These are phyloP conservation scores for Microhierax caerulescens DNA, from an alignment of 2,797 vertebrate genomes.

Conservation along the genomic window DNA sequence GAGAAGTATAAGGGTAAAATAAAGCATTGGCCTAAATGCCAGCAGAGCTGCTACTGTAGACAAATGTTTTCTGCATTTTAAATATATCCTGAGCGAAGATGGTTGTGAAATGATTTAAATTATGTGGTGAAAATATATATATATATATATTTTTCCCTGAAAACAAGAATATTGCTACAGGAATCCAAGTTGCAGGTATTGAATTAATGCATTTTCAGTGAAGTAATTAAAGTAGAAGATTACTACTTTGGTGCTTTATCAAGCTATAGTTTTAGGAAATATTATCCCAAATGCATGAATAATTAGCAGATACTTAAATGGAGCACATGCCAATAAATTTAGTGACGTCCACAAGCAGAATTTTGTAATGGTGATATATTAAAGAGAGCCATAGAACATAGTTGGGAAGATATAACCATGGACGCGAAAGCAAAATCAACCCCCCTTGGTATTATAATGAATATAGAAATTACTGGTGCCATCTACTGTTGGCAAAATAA, in stretches of 20 bases:
- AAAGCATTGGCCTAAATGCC: neutral
- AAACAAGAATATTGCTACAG: slow-evolving; percentile 38
- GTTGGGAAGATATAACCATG: neutral
- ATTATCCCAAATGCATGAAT: slow-evolving; percentile 44
- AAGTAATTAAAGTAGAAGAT: slow-evolving; percentile 68
- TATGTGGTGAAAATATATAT: neutral
- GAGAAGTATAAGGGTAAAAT: neutral
- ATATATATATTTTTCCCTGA: neutral
- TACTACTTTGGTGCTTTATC: slow-evolving; percentile 62
- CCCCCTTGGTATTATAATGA: neutral
- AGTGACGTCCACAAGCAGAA: slow-evolving; percentile 39
- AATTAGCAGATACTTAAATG: slow-evolving; percentile 63
- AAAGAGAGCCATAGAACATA: neutral
- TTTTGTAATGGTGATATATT: slow-evolving; percentile 43
- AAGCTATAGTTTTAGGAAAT: slow-evolving; percentile 57
- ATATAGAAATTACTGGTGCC: slow-evolving; percentile 60
- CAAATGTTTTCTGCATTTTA: neutral
- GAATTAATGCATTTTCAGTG: slow-evolving; percentile 34
- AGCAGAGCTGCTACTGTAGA: neutral
- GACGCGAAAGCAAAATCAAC: neutral
- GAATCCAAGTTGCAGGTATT: slow-evolving; percentile 27
- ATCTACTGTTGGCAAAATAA: slow-evolving; percentile 56
- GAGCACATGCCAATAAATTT: slow-evolving; percentile 50
- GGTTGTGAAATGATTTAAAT: neutral
- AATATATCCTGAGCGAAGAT: neutral